These are phyloP conservation scores for Acrocyrtus sp. DNA, from an alignment of 2,888 invertebrate species.

Conservation along the genomic window DNA sequence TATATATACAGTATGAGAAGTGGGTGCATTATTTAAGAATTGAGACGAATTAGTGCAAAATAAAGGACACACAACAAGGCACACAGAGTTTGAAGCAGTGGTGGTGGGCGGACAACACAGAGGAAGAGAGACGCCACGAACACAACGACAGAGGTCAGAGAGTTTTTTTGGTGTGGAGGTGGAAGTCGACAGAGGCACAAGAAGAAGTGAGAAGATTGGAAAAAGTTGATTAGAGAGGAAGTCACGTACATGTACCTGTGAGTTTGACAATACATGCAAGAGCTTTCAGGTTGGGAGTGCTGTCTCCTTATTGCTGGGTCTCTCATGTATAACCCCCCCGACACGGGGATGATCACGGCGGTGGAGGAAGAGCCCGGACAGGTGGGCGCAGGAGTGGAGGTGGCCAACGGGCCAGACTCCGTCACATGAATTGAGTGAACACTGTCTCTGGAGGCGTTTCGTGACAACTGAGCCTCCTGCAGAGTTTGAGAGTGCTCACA, in stretches of 20 bases:
- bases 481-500: constrained; percentile 49
- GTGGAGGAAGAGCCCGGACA: constrained; percentile 42
- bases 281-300: constrained; percentile 86
- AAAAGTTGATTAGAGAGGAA: not conserved
- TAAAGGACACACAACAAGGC: not conserved
- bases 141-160: constrained; percentile 3
- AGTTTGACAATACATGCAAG: constrained; percentile 68
- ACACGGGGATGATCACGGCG: constrained; percentile 63
- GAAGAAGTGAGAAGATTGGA: not conserved
- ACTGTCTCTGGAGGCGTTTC: constrained; percentile 82
- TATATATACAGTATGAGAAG: too few species aligned
- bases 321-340: constrained; percentile 30
- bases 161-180: constrained; percentile 1
- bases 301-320: constrained; percentile 84
- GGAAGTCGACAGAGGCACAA: constrained; percentile 9
- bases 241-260: constrained; percentile 68
- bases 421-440: constrained; percentile 75
- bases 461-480: constrained; percentile 70
- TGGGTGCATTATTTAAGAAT: too few species aligned
- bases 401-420: constrained; percentile 39
- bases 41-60: not conserved
- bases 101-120: not conserved
- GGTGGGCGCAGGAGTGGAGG: constrained; percentile 11
- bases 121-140: not conserved
- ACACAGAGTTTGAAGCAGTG: not conserved